A percentile compares a stretch with the other conserved stretches of the same genome.
These are phyloP conservation scores for Catharus fuscescens DNA, from an alignment of 2,113 vertebrate species.

Conservation along the genomic window DNA sequence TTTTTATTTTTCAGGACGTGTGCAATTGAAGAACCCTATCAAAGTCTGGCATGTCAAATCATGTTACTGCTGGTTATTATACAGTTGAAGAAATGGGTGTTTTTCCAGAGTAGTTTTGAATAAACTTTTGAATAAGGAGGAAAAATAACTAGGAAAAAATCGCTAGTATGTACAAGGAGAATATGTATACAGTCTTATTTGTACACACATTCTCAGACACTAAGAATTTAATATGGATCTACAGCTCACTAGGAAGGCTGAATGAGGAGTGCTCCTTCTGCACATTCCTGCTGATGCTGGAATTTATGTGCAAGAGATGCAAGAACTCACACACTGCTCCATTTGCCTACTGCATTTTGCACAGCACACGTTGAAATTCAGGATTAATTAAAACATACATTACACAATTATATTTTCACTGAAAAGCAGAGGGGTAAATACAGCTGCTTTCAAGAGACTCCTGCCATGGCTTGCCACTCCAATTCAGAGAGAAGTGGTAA, in stretches of 20 bases:
- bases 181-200: neutral
- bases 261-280: neutral
- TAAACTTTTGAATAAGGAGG: neutral
- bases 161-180: neutral
- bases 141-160: neutral
- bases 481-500: slow-evolving; percentile 64
- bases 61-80: neutral
- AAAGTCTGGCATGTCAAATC: neutral
- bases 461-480: slow-evolving; percentile 74
- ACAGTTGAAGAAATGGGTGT: neutral
- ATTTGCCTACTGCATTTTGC: neutral
- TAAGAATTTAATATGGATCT: neutral
- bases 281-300: neutral
- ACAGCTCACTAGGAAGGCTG: neutral
- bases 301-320: neutral
- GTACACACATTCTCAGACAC: neutral
- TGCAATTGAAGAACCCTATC: neutral
- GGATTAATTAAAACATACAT: neutral
- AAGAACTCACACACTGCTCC: neutral
- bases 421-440: slow-evolving; percentile 29
- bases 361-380: rapidly evolving
- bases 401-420: neutral
- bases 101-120: neutral
- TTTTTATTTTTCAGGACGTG: neutral
- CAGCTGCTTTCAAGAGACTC: slow-evolving; percentile 52